Conservation (phyloP, 2,113 vertebrate species). For the Perca fluviatilis region DNA sequence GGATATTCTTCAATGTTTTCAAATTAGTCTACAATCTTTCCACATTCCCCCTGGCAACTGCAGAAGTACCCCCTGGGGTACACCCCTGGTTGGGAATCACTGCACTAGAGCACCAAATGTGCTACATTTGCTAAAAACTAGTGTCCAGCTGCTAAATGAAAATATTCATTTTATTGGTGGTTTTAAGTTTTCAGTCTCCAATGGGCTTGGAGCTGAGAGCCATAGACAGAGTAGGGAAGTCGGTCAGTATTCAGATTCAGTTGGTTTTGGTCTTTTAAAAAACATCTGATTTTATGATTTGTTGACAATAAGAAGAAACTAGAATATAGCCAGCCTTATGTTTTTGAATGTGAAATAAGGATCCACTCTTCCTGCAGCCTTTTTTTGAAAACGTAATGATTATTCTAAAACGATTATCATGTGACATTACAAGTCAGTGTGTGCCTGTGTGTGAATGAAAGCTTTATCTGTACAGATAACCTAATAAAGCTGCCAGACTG, state of each 20-base stretch:
- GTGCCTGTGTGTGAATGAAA: constrained; percentile 17
- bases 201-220: background rate
- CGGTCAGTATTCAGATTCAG: too few relatives aligned
- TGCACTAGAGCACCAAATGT: background rate
- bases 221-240: background rate
- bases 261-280: background rate
- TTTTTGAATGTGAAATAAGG: background rate
- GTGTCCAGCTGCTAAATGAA: background rate
- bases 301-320: background rate
- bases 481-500: constrained; percentile 34
- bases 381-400: background rate
- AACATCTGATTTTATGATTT: background rate
- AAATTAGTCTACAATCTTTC: too few relatives aligned
- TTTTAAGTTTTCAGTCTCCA: too few relatives aligned
- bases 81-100: background rate
- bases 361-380: background rate
- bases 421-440: background rate
- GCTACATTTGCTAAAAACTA: background rate
- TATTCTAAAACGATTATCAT: background rate
- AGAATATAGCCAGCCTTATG: background rate
- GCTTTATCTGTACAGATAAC: constrained; percentile 38
- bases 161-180: too few relatives aligned
- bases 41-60: too few relatives aligned
- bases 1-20: too few relatives aligned
- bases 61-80: too few relatives aligned